Evolutionary conservation across 2,888 invertebrate species (phyloP), one percentile per base, ranked within the genome.

Genomic region (Melanophora roralis): DNA sequence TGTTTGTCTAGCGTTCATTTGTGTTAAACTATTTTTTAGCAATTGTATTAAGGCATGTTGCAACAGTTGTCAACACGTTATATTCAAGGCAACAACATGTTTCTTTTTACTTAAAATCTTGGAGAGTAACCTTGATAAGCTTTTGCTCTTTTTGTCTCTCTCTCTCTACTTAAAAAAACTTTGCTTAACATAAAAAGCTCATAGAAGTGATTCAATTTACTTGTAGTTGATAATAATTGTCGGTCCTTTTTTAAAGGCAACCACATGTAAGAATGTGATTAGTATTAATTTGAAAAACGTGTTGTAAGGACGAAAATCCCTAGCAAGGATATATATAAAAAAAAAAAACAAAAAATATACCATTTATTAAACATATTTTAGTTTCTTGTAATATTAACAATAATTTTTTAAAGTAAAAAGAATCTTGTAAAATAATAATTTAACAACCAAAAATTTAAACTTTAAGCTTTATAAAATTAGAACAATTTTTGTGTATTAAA

Each of bases 81-180:
- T 68, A 64, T 68, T 76, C 80, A 80, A 80, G 80, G 80, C 72
- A 73, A 76, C 55, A 21, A 12, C 36, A 55, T 67, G 21, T 57
- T 53, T 32, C 43, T 38, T 65, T 60, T 21, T 27, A 32, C 27
- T 51, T 67, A 69, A 77, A 76, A 60, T 72, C 59, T 72, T 68
- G 51, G 60, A 78, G 57, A 75, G 68, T 80, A 79, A 80, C 82
- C 82, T 82, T 82, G 82, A 81, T 62, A 72, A 82, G 68, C 79
- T 81, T 65, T 55, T 34, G 23, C 27, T 53, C 19, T 51, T 14
- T 14, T 32, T 21, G n/a, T 38, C 43, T 27, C 21, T 32, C n/a
- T 36, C 32, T 57, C 47, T 57, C 36, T 68, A 8, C 49, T 23
- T 23, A 8, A 14, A 11, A 14, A 43, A 43, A 34, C n/a, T n/a